These are phyloP conservation scores for Pyrgilauda ruficollis DNA, from an alignment of 2,113 vertebrate genomes.

Conservation along the genomic window DNA sequence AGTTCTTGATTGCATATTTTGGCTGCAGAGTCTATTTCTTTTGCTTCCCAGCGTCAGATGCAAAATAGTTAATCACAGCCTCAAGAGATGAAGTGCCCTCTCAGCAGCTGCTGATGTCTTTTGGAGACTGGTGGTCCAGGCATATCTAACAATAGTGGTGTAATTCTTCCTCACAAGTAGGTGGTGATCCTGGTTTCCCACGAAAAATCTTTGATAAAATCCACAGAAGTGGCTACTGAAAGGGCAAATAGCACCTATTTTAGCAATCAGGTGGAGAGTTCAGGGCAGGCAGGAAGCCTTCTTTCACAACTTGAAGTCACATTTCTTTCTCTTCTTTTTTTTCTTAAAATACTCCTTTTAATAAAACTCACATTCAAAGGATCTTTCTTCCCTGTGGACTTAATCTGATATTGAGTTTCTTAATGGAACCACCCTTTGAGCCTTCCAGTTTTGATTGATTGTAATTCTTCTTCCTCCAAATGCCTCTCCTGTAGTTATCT, in stretches of 20 bases:
- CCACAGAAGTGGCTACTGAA: not conserved
- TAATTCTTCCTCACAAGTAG: not conserved
- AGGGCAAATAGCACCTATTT: conserved; percentile 48
- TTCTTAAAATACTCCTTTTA: conserved; percentile 4
- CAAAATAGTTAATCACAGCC: not conserved
- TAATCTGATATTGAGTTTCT: conserved; percentile 6
- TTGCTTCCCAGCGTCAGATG: not conserved
- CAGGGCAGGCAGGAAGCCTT: not conserved
- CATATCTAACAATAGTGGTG: not conserved
- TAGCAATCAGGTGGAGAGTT: conserved; percentile 27
- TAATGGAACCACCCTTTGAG: conserved; percentile 29
- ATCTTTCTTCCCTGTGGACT: conserved; percentile 24
- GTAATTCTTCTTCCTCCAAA: conserved; percentile 28
- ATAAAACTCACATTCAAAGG: conserved; percentile 11
- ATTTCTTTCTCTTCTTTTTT: not conserved
- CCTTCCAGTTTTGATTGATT: not conserved
- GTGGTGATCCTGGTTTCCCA: conserved; percentile 18
- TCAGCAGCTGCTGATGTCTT: not conserved
- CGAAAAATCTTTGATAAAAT: conserved; percentile 2
- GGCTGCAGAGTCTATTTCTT: not conserved
- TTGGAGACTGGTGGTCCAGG: not conserved
- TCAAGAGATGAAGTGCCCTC: not conserved
- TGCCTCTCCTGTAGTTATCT: conserved; percentile 11
- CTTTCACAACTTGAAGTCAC: conserved; percentile 12
- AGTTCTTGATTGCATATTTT: not conserved